Evolutionary conservation across 2,797 vertebrate species (phyloP).

Genomic region (Columba guinea): DNA sequence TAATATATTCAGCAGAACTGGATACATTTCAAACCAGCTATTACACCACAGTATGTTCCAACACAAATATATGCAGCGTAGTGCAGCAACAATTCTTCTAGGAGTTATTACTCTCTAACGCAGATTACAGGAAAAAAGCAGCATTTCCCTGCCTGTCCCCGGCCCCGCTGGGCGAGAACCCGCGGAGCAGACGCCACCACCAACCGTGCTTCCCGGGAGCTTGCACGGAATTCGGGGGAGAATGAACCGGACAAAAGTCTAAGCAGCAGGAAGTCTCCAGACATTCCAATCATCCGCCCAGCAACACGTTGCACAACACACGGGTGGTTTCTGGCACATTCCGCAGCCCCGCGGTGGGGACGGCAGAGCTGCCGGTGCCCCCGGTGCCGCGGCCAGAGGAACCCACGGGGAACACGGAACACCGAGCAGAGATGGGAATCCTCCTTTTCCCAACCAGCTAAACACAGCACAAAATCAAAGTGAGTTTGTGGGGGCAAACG

Average conservation of each 20-base stretch:
- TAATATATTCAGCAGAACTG: not conserved
- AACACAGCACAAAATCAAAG: fast-evolving
- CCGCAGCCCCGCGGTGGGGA: fast-evolving
- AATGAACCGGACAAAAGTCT: not conserved
- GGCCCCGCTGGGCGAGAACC: not conserved
- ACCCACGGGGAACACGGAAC: fast-evolving
- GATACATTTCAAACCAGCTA: conserved; percentile 42
- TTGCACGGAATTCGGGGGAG: not conserved
- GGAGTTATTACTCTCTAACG: not conserved
- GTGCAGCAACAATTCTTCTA: not conserved
- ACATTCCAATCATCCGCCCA: fast-evolving
- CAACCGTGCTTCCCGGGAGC: not conserved
- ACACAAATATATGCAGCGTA: conserved; percentile 46
- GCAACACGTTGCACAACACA: fast-evolving
- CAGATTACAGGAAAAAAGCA: not conserved
- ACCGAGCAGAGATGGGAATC: fast-evolving
- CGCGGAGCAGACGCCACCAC: not conserved
- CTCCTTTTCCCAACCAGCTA: not conserved
- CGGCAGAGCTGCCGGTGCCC: fast-evolving
- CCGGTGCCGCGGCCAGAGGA: too few species aligned
- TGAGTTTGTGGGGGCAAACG: fast-evolving
- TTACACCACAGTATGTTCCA: conserved; percentile 36
- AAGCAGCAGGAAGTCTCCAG: not conserved
- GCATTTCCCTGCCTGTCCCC: not conserved
- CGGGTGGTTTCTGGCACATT: fast-evolving